These are phyloP conservation scores for Halcyon leucocephala DNA, from an alignment of 2,797 vertebrate species.

Conservation along the genomic window DNA sequence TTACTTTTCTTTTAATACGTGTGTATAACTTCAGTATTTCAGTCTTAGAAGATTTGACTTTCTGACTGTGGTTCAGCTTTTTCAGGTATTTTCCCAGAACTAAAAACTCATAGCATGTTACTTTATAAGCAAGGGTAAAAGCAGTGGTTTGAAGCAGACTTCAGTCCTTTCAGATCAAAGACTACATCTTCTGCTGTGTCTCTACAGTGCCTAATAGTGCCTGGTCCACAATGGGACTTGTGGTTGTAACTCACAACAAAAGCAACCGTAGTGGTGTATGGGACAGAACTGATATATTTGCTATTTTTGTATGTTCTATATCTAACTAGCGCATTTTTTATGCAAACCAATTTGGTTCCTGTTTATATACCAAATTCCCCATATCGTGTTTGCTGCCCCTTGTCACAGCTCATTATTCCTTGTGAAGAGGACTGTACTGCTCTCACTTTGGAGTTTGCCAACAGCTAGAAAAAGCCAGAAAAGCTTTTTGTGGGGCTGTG, in stretches of 20 bases:
- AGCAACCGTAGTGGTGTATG: background rate
- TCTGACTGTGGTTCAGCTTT: background rate
- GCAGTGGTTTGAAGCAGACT: background rate
- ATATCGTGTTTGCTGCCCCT: background rate
- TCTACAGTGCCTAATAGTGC: accelerated
- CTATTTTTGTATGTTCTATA: background rate
- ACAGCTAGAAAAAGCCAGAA: background rate
- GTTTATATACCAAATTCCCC: background rate
- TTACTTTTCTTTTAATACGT: background rate
- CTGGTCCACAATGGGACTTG: background rate
- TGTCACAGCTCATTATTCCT: background rate
- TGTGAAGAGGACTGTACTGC: background rate
- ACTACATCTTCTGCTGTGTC: background rate
- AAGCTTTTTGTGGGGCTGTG: background rate
- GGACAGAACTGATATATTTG: background rate
- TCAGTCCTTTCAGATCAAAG: background rate
- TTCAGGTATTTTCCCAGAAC: background rate
- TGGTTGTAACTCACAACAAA: background rate
- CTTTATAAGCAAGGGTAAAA: background rate
- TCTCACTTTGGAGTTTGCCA: background rate
- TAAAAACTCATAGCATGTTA: background rate
- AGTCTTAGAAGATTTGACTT: background rate
- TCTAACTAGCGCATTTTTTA: background rate
- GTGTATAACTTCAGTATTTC: background rate
- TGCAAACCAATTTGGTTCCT: background rate